These are phyloP conservation scores for Drosophila hydei DNA, from an alignment of 1,140 invertebrate genomes.

Conservation along the genomic window DNA sequence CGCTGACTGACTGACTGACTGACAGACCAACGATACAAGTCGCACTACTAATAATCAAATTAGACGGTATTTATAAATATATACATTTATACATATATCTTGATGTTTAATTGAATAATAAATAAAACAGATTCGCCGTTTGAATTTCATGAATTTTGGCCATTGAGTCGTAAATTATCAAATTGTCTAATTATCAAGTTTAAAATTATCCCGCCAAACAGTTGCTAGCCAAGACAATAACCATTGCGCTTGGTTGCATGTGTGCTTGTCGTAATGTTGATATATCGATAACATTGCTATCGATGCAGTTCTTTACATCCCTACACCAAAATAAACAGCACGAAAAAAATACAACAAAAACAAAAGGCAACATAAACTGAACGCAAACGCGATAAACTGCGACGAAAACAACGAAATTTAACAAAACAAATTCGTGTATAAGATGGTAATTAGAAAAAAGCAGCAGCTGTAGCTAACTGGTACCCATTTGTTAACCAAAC, in stretches of 20 bases:
- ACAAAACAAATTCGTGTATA: neutral
- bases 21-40: no score
- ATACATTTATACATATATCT: no score
- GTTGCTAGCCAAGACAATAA: conserved; percentile 18
- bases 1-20: no score
- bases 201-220: conserved; percentile 5
- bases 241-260: conserved; percentile 10
- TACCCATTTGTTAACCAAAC: neutral
- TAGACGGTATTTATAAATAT: no score
- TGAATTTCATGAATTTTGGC: no score
- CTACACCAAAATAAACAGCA: conserved; percentile 53
- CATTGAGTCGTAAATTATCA: no score
- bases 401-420: conserved; percentile 3
- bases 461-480: neutral
- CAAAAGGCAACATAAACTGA: conserved; percentile 40
- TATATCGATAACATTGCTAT: conserved; percentile 31
- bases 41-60: no score
- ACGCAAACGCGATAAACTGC: conserved; percentile 25
- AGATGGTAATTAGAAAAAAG: conserved; percentile 23
- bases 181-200: neutral
- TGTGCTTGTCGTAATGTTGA: no score
- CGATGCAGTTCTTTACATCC: conserved; percentile 43
- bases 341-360: conserved; percentile 52
- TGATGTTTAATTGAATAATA: no score
- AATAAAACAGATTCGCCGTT: no score